A percentile compares a stretch with the other conserved stretches of the same genome.
These are phyloP conservation scores for Forbesichthys agassizii DNA, from an alignment of 2,113 vertebrate species.

Conservation along the genomic window DNA sequence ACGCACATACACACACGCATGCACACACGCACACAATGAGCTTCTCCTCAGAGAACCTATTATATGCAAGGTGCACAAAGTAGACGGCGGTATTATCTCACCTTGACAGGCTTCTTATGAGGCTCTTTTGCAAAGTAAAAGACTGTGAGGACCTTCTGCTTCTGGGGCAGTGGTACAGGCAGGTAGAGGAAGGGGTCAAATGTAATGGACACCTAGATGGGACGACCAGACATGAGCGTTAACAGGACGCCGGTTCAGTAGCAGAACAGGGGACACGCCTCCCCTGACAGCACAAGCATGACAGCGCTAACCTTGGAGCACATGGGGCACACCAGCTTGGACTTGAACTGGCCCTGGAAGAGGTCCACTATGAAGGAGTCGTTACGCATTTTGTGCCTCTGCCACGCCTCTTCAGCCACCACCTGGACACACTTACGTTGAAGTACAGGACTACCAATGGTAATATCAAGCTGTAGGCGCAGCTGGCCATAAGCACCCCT, in stretches of 20 bases:
- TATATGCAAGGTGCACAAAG: background rate
- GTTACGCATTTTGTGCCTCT: conserved; percentile 97
- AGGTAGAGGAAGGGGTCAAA: conserved; percentile 98
- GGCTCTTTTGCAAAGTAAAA: conserved; percentile 96
- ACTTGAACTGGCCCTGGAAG: conserved; percentile 99
- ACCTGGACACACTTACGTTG: conserved; percentile 74
- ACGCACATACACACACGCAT: background rate
- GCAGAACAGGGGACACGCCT: background rate
- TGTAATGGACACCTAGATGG: conserved; percentile 91
- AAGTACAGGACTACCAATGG: background rate
- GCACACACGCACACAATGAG: background rate
- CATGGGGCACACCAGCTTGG: conserved; percentile 94
- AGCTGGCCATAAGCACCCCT: too few relatives aligned
- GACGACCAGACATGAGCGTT: background rate
- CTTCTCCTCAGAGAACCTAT: background rate
- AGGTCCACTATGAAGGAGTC: conserved; percentile 98
- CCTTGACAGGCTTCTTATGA: conserved; percentile 96
- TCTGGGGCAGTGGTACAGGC: conserved; percentile 94
- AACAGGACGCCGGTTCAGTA: background rate
- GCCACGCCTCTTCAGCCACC: conserved; percentile 97
- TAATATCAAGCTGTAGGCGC: too few relatives aligned
- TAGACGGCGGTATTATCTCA: conserved; percentile 37
- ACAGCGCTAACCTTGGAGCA: conserved; percentile 88
- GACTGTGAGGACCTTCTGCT: conserved; percentile 95
- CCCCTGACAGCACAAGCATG: background rate